These are phyloP conservation scores for Drosophila sp. DNA, from an alignment of 1,140 invertebrate genomes.

Conservation along the genomic window DNA sequence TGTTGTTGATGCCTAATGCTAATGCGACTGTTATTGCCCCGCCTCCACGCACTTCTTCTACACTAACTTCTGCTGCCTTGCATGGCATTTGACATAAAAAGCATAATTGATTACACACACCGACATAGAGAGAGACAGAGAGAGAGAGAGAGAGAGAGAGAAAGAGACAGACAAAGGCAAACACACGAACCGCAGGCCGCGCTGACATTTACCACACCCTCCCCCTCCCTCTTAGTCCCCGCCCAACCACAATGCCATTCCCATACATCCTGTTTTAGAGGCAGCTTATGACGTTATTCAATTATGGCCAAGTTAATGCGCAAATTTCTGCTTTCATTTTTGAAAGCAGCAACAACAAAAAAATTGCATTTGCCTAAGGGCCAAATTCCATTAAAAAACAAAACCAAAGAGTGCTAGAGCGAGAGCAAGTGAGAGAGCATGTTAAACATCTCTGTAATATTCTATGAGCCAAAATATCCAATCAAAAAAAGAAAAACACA, in stretches of 20 bases:
- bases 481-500: no score
- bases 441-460: not conserved
- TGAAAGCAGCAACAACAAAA: slow-evolving; percentile 25
- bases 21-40: slow-evolving; percentile 7
- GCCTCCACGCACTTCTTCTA: not conserved
- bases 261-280: slow-evolving; percentile 29
- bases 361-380: slow-evolving; percentile 65
- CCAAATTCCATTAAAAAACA: slow-evolving; percentile 55
- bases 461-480: no score
- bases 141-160: not conserved
- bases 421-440: not conserved
- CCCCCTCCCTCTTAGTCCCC: not conserved
- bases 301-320: slow-evolving; percentile 72
- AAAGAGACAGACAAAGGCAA: slow-evolving; percentile 4
- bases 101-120: slow-evolving; percentile 73
- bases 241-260: not conserved
- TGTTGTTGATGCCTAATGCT: slow-evolving; percentile 13
- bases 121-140: slow-evolving; percentile 18
- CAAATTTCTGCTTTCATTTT: slow-evolving; percentile 63
- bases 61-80: slow-evolving; percentile 23
- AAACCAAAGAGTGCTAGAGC: slow-evolving; percentile 20
- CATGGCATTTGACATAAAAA: slow-evolving; percentile 66
- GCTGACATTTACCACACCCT: slow-evolving; percentile 5
- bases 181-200: slow-evolving; percentile 14
- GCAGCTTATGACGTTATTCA: slow-evolving; percentile 69